Conservation (phyloP, 2,888 invertebrate genomes). For the Fragum sueziense region DNA sequence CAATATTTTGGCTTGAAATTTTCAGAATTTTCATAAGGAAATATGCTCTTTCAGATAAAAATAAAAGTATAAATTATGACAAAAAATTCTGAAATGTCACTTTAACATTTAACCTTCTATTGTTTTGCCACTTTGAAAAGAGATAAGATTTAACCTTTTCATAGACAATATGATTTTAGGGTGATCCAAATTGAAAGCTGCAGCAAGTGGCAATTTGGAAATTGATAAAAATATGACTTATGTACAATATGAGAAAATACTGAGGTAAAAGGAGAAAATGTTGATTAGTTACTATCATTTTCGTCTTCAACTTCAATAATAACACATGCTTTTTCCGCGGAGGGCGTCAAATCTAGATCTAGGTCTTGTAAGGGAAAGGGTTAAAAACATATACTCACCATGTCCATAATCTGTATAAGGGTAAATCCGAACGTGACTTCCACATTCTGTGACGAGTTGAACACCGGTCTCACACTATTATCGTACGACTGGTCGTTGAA, state of each 20-base stretch:
- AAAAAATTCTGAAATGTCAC: no score
- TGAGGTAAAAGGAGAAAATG: not conserved
- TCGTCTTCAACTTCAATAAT: not conserved
- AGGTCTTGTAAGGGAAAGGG: not conserved
- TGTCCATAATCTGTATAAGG: constrained; percentile 84
- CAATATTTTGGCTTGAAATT: no score
- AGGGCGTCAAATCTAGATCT: not conserved
- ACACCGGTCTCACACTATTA: constrained; percentile 84
- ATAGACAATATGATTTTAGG: no score
- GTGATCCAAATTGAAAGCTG: not conserved
- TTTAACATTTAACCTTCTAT: no score
- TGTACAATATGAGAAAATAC: not conserved
- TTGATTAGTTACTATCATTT: not conserved
- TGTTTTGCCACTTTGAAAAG: no score
- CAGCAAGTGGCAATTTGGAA: not conserved
- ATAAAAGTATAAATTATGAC: no score
- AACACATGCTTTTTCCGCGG: not conserved
- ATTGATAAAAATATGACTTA: not conserved
- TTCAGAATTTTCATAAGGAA: no score
- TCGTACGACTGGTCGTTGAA: constrained; percentile 83
- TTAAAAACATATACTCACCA: constrained; percentile 83
- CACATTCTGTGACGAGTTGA: constrained; percentile 83
- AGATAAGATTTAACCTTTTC: no score
- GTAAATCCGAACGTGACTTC: constrained; percentile 84
- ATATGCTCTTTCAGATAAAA: no score